Conservation (phyloP, 2,797 vertebrate genomes). For the Scleropages formosus region DNA sequence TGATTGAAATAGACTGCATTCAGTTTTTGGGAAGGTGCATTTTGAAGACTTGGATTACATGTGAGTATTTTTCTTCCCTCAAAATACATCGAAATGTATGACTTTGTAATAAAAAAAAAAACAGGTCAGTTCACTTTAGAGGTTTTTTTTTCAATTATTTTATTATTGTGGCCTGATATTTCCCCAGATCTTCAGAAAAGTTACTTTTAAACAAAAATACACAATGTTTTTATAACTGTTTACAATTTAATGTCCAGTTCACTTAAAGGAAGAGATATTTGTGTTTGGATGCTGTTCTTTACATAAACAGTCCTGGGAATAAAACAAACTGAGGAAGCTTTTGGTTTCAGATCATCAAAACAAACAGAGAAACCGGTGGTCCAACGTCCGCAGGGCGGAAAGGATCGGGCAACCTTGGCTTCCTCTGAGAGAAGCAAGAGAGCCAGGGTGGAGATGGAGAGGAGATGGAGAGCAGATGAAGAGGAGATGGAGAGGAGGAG, state of each 20-base stretch:
- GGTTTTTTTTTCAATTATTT: too few species aligned
- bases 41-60: neutral
- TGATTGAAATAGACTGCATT: too few species aligned
- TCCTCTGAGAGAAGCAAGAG: neutral
- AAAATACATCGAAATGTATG: neutral
- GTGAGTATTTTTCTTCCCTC: neutral
- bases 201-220: too few species aligned
- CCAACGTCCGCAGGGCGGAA: conserved; percentile 49
- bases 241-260: conserved; percentile 7
- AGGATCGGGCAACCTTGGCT: conserved; percentile 17
- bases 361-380: conserved; percentile 12
- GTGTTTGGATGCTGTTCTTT: neutral
- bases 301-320: neutral
- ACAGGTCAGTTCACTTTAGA: too few species aligned
- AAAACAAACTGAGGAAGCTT: conserved; percentile 20
- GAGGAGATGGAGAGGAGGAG: too few species aligned
- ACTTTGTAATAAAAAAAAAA: too few species aligned
- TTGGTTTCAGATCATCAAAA: conserved; percentile 24
- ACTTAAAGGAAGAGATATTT: neutral
- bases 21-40: too few species aligned
- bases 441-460: too few species aligned
- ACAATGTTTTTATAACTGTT: neutral
- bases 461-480: too few species aligned
- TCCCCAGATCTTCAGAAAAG: too few species aligned
- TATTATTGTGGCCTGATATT: too few species aligned